Evolutionary conservation across 1,140 invertebrate genomes (phyloP), one percentile per base, ranked within the genome.

Genomic region (Sitodiplosis mosellana): DNA sequence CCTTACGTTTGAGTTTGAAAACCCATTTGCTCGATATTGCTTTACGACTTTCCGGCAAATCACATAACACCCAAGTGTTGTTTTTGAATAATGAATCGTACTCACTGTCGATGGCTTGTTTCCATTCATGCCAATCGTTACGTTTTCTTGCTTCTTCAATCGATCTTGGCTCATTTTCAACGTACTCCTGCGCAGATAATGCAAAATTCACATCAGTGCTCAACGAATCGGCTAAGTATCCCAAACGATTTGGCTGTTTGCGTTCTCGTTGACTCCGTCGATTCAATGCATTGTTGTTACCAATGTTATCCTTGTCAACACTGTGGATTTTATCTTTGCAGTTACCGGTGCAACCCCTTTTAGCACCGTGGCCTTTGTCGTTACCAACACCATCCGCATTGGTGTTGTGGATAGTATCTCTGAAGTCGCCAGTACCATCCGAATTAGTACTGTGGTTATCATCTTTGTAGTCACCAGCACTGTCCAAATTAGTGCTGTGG

Each of bases 91-190:
- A 50, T 2, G 53, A 52, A 3, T 55, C 17, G 0, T 59, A 45
- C 27, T 61, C 59, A 4, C 54, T 52, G 0, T 51, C 19, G 0
- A 59, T 54, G 6, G 56, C 57, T 20, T 51, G 14, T 33, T 33
- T 48, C 56, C 59, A 61, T 14, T 48, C 33, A 1, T 54, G 43
- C 0, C 22, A 41, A 20, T 61, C 46, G 7, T 47, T 38, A 8
- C 55, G 6, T 15, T 18, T 3, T 40, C 14, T 40, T 40, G 37
- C 37, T 40, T 12, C 37, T 3, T 40, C 14, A 6, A 40, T n/a
- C 6, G 37, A 5, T 18, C 6, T 3, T 40, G 37, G 37, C 14
- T 40, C 37, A 40, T 40, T 40, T 18, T 40, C 14, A 15, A 40
- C 37, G 12, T 40, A 40, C 17, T 40, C 5, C 12, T 40, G 14